Evolutionary conservation across 2,888 invertebrate genomes (phyloP).

Genomic region (Petrophora chlorosata): DNA sequence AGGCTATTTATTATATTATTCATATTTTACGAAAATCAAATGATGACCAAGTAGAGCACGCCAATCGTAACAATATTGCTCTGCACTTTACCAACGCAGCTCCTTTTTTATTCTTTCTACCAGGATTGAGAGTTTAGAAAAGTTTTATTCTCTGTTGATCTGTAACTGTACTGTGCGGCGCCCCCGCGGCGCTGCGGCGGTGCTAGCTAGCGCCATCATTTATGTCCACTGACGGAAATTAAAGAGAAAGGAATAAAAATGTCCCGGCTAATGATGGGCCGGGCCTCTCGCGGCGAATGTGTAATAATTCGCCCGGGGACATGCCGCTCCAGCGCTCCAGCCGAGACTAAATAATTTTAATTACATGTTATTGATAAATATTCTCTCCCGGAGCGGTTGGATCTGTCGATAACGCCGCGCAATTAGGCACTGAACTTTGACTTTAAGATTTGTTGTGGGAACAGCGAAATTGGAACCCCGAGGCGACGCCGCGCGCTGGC

Average conservation of each 20-base stretch:
- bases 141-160: slow-evolving; percentile 4
- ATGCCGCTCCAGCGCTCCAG: slow-evolving; percentile 46
- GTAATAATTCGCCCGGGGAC: slow-evolving; percentile 79
- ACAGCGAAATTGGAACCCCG: slow-evolving; percentile 66
- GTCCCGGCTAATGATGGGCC: slow-evolving; percentile 76
- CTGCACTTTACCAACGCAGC: neutral
- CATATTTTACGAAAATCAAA: no score
- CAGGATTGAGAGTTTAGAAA: neutral
- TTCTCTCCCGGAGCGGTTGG: slow-evolving; percentile 72
- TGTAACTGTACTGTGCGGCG: slow-evolving; percentile 43
- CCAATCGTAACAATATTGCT: no score
- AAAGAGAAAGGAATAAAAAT: slow-evolving; percentile 81
- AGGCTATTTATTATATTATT: no score
- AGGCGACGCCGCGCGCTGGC: slow-evolving; percentile 35
- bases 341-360: slow-evolving; percentile 79
- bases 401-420: slow-evolving; percentile 76
- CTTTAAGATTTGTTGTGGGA: slow-evolving; percentile 79
- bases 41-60: no score
- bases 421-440: slow-evolving; percentile 81
- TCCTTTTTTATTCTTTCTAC: neutral
- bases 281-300: slow-evolving; percentile 78
- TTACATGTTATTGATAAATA: slow-evolving; percentile 83
- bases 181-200: slow-evolving; percentile 70
- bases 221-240: slow-evolving; percentile 78
- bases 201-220: slow-evolving; percentile 75